Base-by-base conservation (phyloP, 2,888 invertebrate species). In the Hemaris fuciformis region DNA sequence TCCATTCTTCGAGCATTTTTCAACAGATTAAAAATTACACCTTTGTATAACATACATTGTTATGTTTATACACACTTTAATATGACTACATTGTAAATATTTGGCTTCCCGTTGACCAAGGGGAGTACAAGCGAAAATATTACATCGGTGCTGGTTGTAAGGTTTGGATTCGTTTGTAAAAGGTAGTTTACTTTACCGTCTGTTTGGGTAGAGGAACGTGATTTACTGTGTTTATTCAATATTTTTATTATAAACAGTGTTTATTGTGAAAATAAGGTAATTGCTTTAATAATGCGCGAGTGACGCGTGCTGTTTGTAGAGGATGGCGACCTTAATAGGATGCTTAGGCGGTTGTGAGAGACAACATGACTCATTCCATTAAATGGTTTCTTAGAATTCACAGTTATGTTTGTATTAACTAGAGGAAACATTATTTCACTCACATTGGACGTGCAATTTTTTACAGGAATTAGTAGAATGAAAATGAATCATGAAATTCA, bases 231-330 rank as follows among this genome's bases (percentile, higher is more conserved):
- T 27, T 53, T 53, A 53, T 53, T 27, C 31, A 53, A 53, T 48
- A 48, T 53, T 53, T 27, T 53, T 53, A 53, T 53, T 53, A 31
- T 53, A 53, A 53, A 53, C 53, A 53, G 53, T 46, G 53, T 53
- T 53, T 53, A 31, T 53, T 48, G 15, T 48, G 18, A 31, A 18
- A 31, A 53, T 53, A 53, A 31, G 53, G 31, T 53, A 31, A 27
- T 53, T 53, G 31, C 18, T 18, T 18, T 18, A 18, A 18, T 38
- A 38, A 38, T n/a, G 38, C 38, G 38, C 31, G 31, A 18, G 53
- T 53, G 53, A 20, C 31, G 27, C 18, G 53, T 15, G 53, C 1
- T 53, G 31, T 18, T 8, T 43, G 43, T 38, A 38, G 38, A 38
- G 38, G 38, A 38, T 38, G 43, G 2, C 34, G 18, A 43, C 43